Conservation (phyloP, 2,797 vertebrate species). For the Clarias laeviceps region DNA sequence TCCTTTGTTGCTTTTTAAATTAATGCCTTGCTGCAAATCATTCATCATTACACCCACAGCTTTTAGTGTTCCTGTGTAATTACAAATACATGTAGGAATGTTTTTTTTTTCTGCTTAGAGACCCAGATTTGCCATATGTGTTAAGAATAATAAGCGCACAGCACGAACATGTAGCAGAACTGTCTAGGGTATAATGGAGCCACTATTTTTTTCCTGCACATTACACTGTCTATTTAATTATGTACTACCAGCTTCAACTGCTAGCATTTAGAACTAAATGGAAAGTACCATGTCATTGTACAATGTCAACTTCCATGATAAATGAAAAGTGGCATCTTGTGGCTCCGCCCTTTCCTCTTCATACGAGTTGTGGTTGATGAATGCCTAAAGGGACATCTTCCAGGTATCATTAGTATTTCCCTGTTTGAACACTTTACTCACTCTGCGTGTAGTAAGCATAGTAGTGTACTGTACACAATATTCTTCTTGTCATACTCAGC, state of each 20-base stretch:
- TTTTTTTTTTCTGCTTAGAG: not conserved
- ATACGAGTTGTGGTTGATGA: not conserved
- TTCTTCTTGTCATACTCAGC: constrained; percentile 1
- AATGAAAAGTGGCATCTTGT: not conserved
- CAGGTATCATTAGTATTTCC: not conserved
- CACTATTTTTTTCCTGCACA: not conserved
- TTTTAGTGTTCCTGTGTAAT: not conserved
- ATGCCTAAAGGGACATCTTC: not conserved
- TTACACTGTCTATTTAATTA: not conserved
- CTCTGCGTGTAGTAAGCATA: not conserved
- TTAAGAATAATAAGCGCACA: not conserved
- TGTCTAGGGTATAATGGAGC: not conserved
- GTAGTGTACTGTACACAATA: not conserved
- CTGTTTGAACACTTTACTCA: not conserved
- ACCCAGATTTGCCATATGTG: not conserved
- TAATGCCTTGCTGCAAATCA: not conserved
- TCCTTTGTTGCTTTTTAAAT: not conserved
- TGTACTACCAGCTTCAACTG: not conserved
- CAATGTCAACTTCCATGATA: not conserved
- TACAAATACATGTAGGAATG: not conserved
- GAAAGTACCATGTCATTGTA: not conserved
- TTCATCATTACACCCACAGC: not conserved
- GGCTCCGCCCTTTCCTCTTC: not conserved
- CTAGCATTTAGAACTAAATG: not conserved
- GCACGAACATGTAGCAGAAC: not conserved